Conservation (phyloP, 2,797 vertebrate species). For the Gorsachius magnificus region DNA sequence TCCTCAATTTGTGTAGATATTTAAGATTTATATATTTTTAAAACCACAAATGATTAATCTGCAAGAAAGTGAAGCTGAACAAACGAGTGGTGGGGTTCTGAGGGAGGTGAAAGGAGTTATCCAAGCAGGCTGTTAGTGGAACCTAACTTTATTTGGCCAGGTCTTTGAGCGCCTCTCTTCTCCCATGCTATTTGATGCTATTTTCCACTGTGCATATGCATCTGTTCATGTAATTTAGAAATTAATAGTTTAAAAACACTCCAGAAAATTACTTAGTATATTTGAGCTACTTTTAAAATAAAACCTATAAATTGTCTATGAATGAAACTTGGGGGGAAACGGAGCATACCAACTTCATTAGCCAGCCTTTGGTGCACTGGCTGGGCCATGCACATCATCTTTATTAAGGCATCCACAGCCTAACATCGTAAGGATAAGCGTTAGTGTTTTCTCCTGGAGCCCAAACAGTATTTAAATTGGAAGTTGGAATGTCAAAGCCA, state of each 20-base stretch:
- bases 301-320: slow-evolving; percentile 43
- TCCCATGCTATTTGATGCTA: slow-evolving; percentile 35
- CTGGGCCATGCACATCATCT: not conserved
- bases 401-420: not conserved
- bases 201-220: slow-evolving; percentile 55
- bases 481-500: slow-evolving; percentile 15
- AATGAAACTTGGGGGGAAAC: not conserved
- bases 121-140: slow-evolving; percentile 27
- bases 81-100: not conserved
- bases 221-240: slow-evolving; percentile 63
- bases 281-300: slow-evolving; percentile 57
- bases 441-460: slow-evolving; percentile 27
- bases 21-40: slow-evolving; percentile 32
- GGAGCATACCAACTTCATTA: not conserved
- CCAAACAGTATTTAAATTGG: slow-evolving; percentile 39
- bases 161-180: slow-evolving; percentile 1
- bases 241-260: slow-evolving; percentile 47
- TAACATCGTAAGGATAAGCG: not conserved
- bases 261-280: slow-evolving; percentile 24
- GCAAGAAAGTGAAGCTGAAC: slow-evolving; percentile 34
- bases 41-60: slow-evolving; percentile 44
- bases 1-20: slow-evolving; percentile 11
- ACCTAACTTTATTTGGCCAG: slow-evolving; percentile 35
- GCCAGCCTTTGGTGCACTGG: not conserved
- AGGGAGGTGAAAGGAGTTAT: slow-evolving; percentile 33